Evolutionary conservation across 2,888 invertebrate genomes (phyloP).

Genomic region (Oxystoma pomonae): DNA sequence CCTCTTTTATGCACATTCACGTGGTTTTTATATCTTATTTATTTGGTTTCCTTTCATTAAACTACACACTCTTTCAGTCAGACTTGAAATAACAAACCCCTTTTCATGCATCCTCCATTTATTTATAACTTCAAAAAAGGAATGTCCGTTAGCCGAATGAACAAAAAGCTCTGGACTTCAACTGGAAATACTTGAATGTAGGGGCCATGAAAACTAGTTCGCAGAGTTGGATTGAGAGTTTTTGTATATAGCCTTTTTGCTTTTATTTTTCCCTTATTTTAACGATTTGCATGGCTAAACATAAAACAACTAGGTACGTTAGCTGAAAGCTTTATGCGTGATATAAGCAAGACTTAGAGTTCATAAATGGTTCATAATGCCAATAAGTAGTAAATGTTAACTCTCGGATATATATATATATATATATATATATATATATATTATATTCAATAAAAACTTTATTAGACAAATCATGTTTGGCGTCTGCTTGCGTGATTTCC

Average conservation of each 20-base stretch:
- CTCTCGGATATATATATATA: too few species aligned
- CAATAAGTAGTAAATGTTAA: too few species aligned
- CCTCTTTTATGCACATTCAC: too few species aligned
- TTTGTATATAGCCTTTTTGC: background rate
- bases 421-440: too few species aligned
- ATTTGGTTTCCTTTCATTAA: background rate
- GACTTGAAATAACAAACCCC: background rate
- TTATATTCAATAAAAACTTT: too few species aligned
- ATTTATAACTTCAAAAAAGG: slow-evolving; percentile 3
- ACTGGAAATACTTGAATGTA: slow-evolving; percentile 18
- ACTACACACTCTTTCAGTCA: background rate
- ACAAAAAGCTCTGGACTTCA: slow-evolving; percentile 1
- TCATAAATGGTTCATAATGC: too few species aligned
- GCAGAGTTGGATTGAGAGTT: background rate
- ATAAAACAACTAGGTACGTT: too few species aligned
- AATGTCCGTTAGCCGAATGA: slow-evolving; percentile 1
- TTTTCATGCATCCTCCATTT: slow-evolving; percentile 1
- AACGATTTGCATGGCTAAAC: background rate
- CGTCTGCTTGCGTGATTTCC: too few species aligned
- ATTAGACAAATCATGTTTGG: too few species aligned
- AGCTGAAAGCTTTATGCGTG: too few species aligned
- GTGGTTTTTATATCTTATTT: too few species aligned
- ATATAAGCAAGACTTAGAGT: too few species aligned
- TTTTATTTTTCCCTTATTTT: background rate
- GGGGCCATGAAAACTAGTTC: slow-evolving; percentile 8